Evolutionary conservation across 2,888 invertebrate species (phyloP), one percentile per base, ranked within the genome.

Genomic region (Axea sp.): DNA sequence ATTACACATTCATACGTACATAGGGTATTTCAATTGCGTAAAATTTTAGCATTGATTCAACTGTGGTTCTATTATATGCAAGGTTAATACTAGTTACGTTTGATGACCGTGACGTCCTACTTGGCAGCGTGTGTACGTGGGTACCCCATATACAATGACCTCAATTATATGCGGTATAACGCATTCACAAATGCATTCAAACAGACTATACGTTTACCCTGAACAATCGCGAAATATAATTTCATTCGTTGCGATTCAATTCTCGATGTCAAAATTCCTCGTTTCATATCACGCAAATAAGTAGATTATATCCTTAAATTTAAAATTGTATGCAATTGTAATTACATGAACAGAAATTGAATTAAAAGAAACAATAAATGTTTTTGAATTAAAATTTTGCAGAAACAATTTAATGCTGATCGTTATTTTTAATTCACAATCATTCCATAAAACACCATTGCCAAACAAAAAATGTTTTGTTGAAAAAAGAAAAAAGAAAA

Each of bases 31-130:
- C 2, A 26, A 12, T 6, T 9, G 28, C 19, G 39, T 39, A 47
- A 57, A 57, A 57, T 47, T 55, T 26, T 14, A 30, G 28, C 43
- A 65, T 43, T 37, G 65, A 65, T 55, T 65, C 31, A 57, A 31
- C 12, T 55, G 57, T 39, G 41, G 49, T 53, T 55, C 26, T 8
- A 57, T 67, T 57, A 55, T 67, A 49, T 9, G 31, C 47, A 47
- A 49, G 41, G 17, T 53, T 65, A 65, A 65, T 47, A 37, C 45
- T 19, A 31, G 55, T 55, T 45, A 65, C 43, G 30, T 55, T 55
- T 55, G 45, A 67, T 41, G 39, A 37, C 30, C 57, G 47, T 11
- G 57, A 33, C 39, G 59, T 39, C 12, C 30, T 39, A 49, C 22
- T 68, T 49, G 57, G 41, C 49, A 31, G 8, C 22, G 12, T 17